Percentiles rank a stretch among this genome's conserved stretches.
phyloP scores from a whole-genome alignment of 2,113 vertebrate species.

The Nanorana parkeri region DNA sequence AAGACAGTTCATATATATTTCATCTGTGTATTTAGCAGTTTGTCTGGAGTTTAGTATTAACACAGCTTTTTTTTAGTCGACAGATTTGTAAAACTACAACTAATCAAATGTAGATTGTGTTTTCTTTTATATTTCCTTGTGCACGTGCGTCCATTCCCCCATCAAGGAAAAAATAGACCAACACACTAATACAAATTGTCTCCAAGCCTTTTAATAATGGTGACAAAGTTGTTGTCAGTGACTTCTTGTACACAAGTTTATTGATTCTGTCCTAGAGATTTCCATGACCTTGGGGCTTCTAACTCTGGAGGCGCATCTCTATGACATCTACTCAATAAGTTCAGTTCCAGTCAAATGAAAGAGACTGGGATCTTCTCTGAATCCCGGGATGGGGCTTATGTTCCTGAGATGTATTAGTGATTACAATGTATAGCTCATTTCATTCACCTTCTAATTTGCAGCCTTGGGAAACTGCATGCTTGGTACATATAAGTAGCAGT shows the following conservation, averaged over 20 bases:
- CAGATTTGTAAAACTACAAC: neutral
- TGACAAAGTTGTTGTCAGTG: constrained; percentile 43
- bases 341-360: constrained; percentile 43
- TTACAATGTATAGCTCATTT: constrained; percentile 19
- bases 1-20: too few species aligned
- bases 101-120: neutral
- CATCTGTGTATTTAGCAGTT: too few species aligned
- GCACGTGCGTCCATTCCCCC: neutral
- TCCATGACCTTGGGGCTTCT: constrained; percentile 48
- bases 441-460: neutral
- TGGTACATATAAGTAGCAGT: neutral
- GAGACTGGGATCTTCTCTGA: constrained; percentile 29
- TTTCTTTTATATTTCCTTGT: neutral
- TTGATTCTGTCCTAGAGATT: constrained; percentile 47
- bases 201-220: constrained; percentile 39
- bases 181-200: constrained; percentile 21
- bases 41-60: too few species aligned
- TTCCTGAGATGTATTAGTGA: constrained; percentile 28
- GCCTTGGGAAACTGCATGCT: neutral
- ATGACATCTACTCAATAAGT: constrained; percentile 50
- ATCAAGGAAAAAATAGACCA: neutral
- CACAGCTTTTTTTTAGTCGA: too few species aligned
- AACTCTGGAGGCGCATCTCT: constrained; percentile 30
- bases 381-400: neutral
- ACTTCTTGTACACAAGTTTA: constrained; percentile 47